A percentile compares a stretch with the other conserved stretches of the same genome.
phyloP scores from a whole-genome alignment of 2,888 invertebrate species.

The Physocephala rufipes region DNA sequence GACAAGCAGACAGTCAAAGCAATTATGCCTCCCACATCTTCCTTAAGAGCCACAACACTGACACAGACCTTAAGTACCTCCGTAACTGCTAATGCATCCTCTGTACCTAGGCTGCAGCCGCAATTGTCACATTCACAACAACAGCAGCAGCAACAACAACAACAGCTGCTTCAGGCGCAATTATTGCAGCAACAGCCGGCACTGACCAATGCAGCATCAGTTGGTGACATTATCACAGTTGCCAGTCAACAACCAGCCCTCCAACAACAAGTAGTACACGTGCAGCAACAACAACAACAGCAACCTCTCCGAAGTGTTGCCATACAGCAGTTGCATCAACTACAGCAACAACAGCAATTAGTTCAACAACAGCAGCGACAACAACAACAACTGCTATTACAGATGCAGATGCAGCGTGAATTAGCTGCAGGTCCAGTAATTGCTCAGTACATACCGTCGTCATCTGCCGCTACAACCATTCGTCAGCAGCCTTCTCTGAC shows the following conservation, averaged over 20 bases:
- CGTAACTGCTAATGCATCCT: conserved; percentile 36
- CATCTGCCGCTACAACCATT: conserved; percentile 44
- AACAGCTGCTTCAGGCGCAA: conserved; percentile 36
- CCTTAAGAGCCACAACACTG: conserved; percentile 35
- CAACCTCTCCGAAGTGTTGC: conserved; percentile 51
- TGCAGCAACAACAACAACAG: conserved; percentile 50
- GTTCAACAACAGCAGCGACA: conserved; percentile 45
- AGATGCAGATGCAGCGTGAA: conserved; percentile 60
- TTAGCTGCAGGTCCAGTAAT: conserved; percentile 51
- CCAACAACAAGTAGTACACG: conserved; percentile 46
- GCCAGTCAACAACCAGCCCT: conserved; percentile 46
- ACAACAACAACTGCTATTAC: conserved; percentile 51
- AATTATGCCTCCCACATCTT: conserved; percentile 38
- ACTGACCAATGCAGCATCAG: conserved; percentile 29
- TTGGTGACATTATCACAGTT: conserved; percentile 53
- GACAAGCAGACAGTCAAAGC: conserved; percentile 40
- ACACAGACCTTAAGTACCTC: conserved; percentile 41
- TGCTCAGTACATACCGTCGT: conserved; percentile 49
- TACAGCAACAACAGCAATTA: conserved; percentile 47
- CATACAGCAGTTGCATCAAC: conserved; percentile 47
- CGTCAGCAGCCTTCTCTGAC: conserved; percentile 53
- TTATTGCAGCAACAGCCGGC: conserved; percentile 46
- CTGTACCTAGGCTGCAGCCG: conserved; percentile 28
- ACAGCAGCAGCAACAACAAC: conserved; percentile 43
- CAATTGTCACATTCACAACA: conserved; percentile 50